phyloP scores from a whole-genome alignment of 2,888 invertebrate genomes.

The Amphiduros pacificus region DNA sequence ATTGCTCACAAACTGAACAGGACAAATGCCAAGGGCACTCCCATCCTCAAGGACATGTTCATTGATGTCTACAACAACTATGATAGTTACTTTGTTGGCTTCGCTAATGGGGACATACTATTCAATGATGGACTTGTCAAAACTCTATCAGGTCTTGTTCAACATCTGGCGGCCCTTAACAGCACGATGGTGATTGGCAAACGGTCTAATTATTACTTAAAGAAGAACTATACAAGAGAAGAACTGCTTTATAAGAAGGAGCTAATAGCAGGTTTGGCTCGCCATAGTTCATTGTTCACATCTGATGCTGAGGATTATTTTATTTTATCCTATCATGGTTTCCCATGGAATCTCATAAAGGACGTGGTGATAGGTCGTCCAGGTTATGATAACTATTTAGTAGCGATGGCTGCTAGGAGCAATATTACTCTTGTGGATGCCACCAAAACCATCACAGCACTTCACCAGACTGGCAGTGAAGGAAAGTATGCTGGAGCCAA shows the following conservation, averaged over 20 bases:
- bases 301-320: neutral
- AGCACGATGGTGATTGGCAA: neutral
- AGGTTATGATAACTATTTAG: neutral
- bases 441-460: neutral
- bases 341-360: neutral
- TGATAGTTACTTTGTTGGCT: neutral
- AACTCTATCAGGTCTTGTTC: neutral
- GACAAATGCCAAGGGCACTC: neutral
- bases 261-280: neutral
- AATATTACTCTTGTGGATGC: neutral
- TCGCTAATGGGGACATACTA: neutral
- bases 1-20: neutral
- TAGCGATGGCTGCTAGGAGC: neutral
- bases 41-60: neutral
- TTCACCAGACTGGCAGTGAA: neutral
- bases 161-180: neutral
- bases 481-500: neutral
- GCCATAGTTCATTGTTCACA: neutral
- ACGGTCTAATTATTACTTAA: neutral
- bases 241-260: neutral
- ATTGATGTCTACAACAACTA: neutral
- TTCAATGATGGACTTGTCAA: neutral
- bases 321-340: neutral
- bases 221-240: neutral
- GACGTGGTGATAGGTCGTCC: neutral